Base-by-base conservation (phyloP, 1,140 invertebrate genomes). In the Batillaria attramentaria region DNA sequence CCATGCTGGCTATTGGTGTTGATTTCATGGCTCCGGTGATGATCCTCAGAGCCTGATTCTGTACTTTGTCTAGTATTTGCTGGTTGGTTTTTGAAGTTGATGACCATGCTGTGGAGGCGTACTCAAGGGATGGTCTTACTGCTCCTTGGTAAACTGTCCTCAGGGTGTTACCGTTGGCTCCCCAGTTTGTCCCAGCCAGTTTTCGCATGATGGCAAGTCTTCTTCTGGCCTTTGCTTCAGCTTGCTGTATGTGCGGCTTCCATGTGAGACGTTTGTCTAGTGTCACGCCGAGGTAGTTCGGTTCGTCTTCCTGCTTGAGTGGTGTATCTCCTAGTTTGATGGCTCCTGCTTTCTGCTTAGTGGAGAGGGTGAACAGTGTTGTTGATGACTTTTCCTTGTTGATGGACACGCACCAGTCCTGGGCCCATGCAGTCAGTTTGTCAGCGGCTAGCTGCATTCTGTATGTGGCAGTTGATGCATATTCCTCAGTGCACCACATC, bases 311-410 rank as follows among this genome's bases (percentile, higher is more conserved):
- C 20, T 70, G 46, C 31, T 43, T 54, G 60, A 81, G 60, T n/a
- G 42, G 80, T 37, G 73, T 70, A 3, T 41, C 50, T 28, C 68
- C 72, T 50, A 72, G 43, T 18, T 31, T 77, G 37, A 82, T 60
- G 33, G 69, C 60, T 20, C 60, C 70, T 54, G 77, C 77, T 70
- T 72, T 77, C 50, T 82, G 72, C 37, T 82, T 82, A 8, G 78
- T 33, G 54, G 72, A 82, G 77, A 79, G 65, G 18, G 72, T 82
- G 65, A 82, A 77, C 18, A 79, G 78, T 28, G 74, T 82, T 33
- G 65, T 66, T 39, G 72, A 79, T 24, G 73, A 77, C 33, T 72
- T 82, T 16, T 77, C 65, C 60, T 79, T 82, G 43, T 82, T 82
- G 33, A 77, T 76, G 31, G 57, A 3, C 0, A 72, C 57, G n/a